Base-by-base conservation (phyloP, 2,113 vertebrate genomes). In the Xenopus borealis region DNA sequence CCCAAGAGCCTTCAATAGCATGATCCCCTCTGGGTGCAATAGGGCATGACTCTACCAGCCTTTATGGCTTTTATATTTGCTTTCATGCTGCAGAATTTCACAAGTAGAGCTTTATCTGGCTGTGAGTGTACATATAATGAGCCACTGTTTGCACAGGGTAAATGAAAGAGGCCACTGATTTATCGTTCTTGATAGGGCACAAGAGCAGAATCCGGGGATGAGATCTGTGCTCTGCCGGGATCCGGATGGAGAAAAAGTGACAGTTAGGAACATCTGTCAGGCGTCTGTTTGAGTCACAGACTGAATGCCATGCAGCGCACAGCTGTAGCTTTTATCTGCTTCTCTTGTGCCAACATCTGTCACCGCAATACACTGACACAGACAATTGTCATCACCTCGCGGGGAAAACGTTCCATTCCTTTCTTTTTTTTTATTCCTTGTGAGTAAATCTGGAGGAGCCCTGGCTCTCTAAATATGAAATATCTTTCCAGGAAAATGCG, bases 271-370 rank as follows among this genome's bases (percentile, higher is more conserved):
- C 94, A 95, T 94, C 91, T 94, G 93, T 84, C 90, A 89, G 85
- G 88, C 86, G 89, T 92, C 91, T 93, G 90, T 89, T 87, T 88
- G 86, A 84, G 84, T 79, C 79, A 72, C 33, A 86, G 83, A 83
- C 86, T 87, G 80, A 86, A 86, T 89, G 89, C 86, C 89, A 84
- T 86, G 89, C 87, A 87, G 88, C 85, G 89, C 88, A 90, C 92
- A 94, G 93, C 94, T 96, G 92, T 92, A 93, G 90, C 88, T 90
- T 88, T 92, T 88, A 90, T 92, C 92, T 89, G 89, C 86, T 92
- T 93, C 92, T 91, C 82, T 87, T 91, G 87, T 90, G 89, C 91
- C 91, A 94, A 94, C 94, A 97, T 95, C 95, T 96, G 95, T 92
- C 90, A 91, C 85, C 89, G 87, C 85, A 83, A 85, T 83, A 89